Evolutionary conservation across 1,140 invertebrate genomes (phyloP), one percentile per base, ranked within the genome.

Genomic region (Stegodyphus dumicola): DNA sequence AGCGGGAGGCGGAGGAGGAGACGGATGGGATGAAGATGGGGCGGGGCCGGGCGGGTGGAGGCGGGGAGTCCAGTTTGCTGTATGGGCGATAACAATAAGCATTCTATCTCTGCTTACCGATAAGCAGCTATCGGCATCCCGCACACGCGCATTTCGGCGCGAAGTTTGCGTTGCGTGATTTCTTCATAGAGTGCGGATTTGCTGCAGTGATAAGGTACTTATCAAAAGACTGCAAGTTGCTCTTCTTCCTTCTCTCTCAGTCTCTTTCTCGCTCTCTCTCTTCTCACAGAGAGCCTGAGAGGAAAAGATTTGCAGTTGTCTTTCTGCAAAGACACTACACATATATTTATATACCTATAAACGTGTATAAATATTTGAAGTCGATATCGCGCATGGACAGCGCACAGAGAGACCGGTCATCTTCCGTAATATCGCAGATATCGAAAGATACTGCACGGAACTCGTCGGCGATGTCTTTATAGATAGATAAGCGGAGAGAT

Each of bases 151-250:
- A 65, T 83, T 75, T 77, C 74, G 18, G 51, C 18, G 54, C 11
- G 64, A 73, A 83, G 81, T 85, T 85, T 85, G 81, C 81, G 49
- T 70, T 85, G 65, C 81, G 81, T 85, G 81, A 85, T 85, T 85
- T 85, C 81, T 85, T 85, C 81, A 85, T 85, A 85, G 81, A 77
- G 66, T 51, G 73, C 64, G 81, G 81, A 85, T 85, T 85, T 85
- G 81, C 64, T 18, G 69, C 13, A 15, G 51, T 7, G 81, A 85
- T 85, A 85, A 85, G 81, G 17, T 65, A 77, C 81, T 85, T 85
- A 85, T 85, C 81, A 77, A 77, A 77, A 70, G 81, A 65, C 70
- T 49, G 70, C 70, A 77, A 76, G 52, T 70, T 76, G 73, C 81
- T 66, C 81, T 77, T 77, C 70, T 85, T 74, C 77, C 69, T 54